These are phyloP conservation scores for Cuniculus paca DNA, from an alignment of 2,797 vertebrate genomes.

Conservation along the genomic window DNA sequence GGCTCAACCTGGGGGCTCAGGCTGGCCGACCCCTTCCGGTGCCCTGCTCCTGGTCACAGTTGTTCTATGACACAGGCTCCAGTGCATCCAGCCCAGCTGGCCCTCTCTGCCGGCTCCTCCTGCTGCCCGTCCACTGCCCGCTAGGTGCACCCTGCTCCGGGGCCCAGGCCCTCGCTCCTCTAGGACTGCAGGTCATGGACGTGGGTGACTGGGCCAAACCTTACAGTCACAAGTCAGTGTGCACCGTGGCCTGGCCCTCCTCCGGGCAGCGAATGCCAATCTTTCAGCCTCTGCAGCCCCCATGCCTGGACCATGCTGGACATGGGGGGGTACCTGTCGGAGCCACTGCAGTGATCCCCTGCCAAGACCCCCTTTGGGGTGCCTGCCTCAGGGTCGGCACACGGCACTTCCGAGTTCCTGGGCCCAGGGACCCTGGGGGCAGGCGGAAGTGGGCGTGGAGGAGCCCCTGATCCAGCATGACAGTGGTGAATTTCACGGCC, in stretches of 20 bases:
- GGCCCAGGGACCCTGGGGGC: neutral
- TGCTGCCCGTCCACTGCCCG: neutral
- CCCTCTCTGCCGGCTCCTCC: too few relatives aligned
- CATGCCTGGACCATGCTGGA: neutral
- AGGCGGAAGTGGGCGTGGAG: neutral
- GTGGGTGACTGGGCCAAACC: too few relatives aligned
- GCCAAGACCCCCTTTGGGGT: neutral
- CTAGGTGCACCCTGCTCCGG: accelerated
- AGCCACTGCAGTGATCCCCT: neutral
- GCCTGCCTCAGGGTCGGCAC: neutral
- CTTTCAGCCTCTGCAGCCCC: neutral
- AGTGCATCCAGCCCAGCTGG: neutral
- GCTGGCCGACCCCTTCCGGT: neutral
- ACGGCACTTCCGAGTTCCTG: neutral
- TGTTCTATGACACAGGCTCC: neutral
- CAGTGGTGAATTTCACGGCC: neutral
- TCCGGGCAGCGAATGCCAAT: neutral
- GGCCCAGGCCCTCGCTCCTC: neutral
- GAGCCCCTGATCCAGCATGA: neutral
- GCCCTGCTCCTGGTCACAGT: neutral
- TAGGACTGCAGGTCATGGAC: too few relatives aligned
- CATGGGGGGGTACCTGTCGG: too few relatives aligned
- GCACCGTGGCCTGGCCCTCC: accelerated
- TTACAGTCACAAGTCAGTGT: neutral
- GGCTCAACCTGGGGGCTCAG: neutral